A percentile compares a stretch with the other conserved stretches of the same genome.
Evolutionary conservation across 2,888 invertebrate genomes (phyloP).

Genomic region (Steromphala cineraria): DNA sequence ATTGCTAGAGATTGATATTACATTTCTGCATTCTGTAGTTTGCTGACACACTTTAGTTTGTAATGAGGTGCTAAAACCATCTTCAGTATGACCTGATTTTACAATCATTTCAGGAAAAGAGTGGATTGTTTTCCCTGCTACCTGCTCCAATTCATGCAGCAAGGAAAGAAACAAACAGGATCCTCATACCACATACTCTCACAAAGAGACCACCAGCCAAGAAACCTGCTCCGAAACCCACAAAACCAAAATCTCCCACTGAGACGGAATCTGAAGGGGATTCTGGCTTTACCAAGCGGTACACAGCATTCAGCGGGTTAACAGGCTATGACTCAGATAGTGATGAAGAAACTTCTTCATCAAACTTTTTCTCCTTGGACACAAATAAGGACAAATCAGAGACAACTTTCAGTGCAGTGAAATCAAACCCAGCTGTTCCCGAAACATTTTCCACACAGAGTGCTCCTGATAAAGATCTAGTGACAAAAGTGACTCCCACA

Average conservation of each 20-base stretch:
- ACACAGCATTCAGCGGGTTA: conserved; percentile 36
- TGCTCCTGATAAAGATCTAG: not conserved
- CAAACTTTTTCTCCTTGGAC: conserved; percentile 55
- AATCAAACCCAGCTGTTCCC: conserved; percentile 6
- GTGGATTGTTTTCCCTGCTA: conserved; percentile 58
- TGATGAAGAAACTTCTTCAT: conserved; percentile 48
- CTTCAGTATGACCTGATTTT: no score
- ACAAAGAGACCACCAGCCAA: conserved; percentile 37
- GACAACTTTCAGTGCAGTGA: not conserved
- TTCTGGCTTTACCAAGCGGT: not conserved
- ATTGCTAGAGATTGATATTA: no score
- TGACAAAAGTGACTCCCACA: not conserved
- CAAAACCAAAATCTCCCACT: not conserved
- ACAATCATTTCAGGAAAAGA: conserved; percentile 47
- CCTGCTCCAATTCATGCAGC: conserved; percentile 63
- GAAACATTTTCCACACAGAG: not conserved
- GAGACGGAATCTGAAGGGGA: conserved; percentile 20
- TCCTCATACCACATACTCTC: conserved; percentile 59
- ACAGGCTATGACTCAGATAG: conserved; percentile 58
- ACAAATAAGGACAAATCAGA: conserved; percentile 1
- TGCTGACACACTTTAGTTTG: no score
- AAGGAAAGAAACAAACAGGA: conserved; percentile 62
- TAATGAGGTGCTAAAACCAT: no score
- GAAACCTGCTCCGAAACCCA: not conserved
- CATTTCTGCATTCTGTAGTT: no score